Base-by-base conservation (phyloP, 2,113 vertebrate species). In the Prionailurus bengalensis region DNA sequence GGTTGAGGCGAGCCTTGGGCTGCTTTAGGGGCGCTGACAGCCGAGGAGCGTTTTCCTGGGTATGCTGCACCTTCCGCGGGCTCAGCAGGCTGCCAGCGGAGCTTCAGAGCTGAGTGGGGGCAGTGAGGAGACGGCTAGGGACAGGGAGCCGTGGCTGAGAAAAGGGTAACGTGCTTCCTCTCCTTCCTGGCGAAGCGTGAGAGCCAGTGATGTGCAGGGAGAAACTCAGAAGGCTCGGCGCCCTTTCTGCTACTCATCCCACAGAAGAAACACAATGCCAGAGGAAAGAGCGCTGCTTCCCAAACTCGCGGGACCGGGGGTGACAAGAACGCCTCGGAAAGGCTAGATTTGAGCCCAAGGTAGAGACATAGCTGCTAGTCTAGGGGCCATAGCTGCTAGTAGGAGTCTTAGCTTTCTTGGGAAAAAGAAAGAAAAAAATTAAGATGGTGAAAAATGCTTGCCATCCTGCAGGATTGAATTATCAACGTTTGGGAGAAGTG, bases 21-120 rank as follows among this genome's bases (percentile, higher is more conserved):
- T 95, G 96, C 97, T 98, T 98, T 97, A 97, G 96, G 98, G 97
- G 95, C 95, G 97, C 98, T 98, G 97, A 97, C 97, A 96, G 98
- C 95, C 92, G 89, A 96, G 97, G 98, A 98, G 97, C 90, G 95
- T 93, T 96, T 97, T 95, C 98, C 98, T 90, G 96, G 97, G 96
- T 96, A 97, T 85, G 96, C 97, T 95, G 96, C 87, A 97, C 91
- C 96, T 93, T 97, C 31, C 36, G 31, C 73, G 53, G n/a, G 19
- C 55, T 21, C 66, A 29, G 45, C 53, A 79, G 89, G 48, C 53
- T 92, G 84, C 74, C 79, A 10, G 48, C 16, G 5, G 61, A 80
- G 51, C 51, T 74, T 68, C 45, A 84, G 83, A 63, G 39, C 51
- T 87, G 23, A 66, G 42, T 61, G 27, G 79, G 82, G 51, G 36